These are phyloP conservation scores for Thysanoteuthis rhombus DNA, from an alignment of 2,888 invertebrate genomes.

Conservation along the genomic window DNA sequence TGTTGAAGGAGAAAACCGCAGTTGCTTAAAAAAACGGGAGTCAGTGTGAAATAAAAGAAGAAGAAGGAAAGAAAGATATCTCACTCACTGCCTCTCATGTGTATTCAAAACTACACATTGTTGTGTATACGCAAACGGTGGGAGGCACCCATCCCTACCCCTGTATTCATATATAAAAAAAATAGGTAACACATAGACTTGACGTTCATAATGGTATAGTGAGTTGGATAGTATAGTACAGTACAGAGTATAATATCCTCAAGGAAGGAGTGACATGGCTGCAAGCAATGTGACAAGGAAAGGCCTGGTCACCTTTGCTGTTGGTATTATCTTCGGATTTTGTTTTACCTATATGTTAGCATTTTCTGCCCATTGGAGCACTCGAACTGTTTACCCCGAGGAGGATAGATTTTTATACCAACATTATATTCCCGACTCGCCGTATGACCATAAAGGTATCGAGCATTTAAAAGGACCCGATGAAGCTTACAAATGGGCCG, in stretches of 20 bases:
- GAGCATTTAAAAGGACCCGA: slow-evolving; percentile 44
- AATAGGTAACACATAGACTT: too few species aligned
- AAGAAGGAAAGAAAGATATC: too few species aligned
- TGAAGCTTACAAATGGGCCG: slow-evolving; percentile 42
- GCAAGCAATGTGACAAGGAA: slow-evolving; percentile 35
- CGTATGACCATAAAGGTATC: slow-evolving; percentile 48
- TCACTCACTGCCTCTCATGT: too few species aligned
- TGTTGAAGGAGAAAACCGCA: too few species aligned
- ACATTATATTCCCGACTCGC: slow-evolving; percentile 44
- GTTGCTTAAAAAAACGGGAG: too few species aligned
- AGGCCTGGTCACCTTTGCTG: slow-evolving; percentile 43
- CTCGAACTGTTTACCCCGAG: not conserved
- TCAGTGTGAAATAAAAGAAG: too few species aligned
- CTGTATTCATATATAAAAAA: too few species aligned
- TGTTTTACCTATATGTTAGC: slow-evolving; percentile 43
- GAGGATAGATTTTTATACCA: slow-evolving; percentile 26
- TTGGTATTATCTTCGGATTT: slow-evolving; percentile 48
- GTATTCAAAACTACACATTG: too few species aligned
- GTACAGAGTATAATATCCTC: not conserved
- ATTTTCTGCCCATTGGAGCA: slow-evolving; percentile 33
- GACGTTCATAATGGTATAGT: not conserved
- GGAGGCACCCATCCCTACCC: too few species aligned
- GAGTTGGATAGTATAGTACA: not conserved
- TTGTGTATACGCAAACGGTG: too few species aligned
- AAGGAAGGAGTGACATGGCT: not conserved